Percentiles rank a stretch among this genome's conserved stretches.
These are phyloP conservation scores for Pristionchus mayeri DNA, from an alignment of 2,888 invertebrate species.

Conservation along the genomic window DNA sequence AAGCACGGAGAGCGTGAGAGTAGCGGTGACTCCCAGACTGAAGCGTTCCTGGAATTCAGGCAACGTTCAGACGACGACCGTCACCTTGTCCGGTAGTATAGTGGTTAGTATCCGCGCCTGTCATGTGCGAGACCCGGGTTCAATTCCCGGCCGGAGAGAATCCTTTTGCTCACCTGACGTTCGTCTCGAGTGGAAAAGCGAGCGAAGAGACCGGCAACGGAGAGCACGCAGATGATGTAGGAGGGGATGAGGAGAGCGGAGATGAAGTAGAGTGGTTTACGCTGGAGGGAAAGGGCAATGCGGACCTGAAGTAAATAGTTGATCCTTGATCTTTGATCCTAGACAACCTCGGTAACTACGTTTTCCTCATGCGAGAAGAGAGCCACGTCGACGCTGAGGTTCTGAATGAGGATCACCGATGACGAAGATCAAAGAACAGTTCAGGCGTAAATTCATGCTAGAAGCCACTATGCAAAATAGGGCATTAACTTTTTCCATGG, in stretches of 20 bases:
- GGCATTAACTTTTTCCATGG: too few species aligned
- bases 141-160: neutral
- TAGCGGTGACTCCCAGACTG: slow-evolving; percentile 71
- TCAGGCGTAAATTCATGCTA: too few species aligned
- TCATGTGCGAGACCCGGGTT: neutral
- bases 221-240: slow-evolving; percentile 69
- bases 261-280: slow-evolving; percentile 70
- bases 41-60: slow-evolving; percentile 69
- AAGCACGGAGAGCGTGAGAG: slow-evolving; percentile 69
- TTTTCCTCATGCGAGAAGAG: slow-evolving; percentile 46
- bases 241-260: slow-evolving; percentile 67
- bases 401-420: neutral
- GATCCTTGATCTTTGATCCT: slow-evolving; percentile 14
- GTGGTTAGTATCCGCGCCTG: too few species aligned
- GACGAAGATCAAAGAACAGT: neutral
- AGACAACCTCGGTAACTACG: slow-evolving; percentile 36
- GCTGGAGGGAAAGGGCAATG: slow-evolving; percentile 61
- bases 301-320: slow-evolving; percentile 56
- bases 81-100: too few species aligned
- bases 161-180: slow-evolving; percentile 57
- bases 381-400: slow-evolving; percentile 24
- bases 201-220: slow-evolving; percentile 69
- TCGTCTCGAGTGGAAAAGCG: slow-evolving; percentile 69
- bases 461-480: too few species aligned
- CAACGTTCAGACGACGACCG: too few species aligned